phyloP scores from a whole-genome alignment of 1,140 invertebrate genomes.

The Plodia interpunctella region DNA sequence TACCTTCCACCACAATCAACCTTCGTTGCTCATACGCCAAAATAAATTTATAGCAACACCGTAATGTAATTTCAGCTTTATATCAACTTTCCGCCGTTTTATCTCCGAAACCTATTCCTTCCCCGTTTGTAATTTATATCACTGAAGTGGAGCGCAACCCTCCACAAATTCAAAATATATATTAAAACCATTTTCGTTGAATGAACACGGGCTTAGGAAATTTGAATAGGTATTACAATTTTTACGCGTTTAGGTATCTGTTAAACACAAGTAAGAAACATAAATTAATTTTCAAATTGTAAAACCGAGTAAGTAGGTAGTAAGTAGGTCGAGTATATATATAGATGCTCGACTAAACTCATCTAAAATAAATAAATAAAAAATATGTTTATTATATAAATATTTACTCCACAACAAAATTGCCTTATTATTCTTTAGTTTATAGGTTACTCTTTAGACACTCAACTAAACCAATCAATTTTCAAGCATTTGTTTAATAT shows the following conservation, averaged over 20 bases:
- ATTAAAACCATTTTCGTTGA: conserved; percentile 11
- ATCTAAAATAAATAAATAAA: no score
- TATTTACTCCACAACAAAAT: no score
- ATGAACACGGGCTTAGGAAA: neutral
- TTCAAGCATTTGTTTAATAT: no score
- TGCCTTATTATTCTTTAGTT: no score
- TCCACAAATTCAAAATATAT: conserved; percentile 11
- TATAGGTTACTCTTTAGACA: no score
- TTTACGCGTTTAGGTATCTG: neutral
- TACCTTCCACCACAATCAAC: neutral
- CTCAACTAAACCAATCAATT: no score
- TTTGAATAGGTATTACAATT: conserved; percentile 2
- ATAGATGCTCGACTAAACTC: no score
- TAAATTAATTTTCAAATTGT: no score
- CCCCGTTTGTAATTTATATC: conserved; percentile 12
- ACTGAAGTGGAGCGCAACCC: conserved; percentile 9
- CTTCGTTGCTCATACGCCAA: neutral
- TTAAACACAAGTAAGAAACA: no score
- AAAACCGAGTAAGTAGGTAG: no score
- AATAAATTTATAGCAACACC: conserved; percentile 2
- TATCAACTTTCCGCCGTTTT: conserved; percentile 10
- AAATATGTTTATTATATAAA: no score
- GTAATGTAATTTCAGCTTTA: conserved; percentile 7
- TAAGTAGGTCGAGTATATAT: no score
- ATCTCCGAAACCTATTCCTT: neutral